Evolutionary conservation across 2,797 vertebrate species (phyloP).

Genomic region (Scolopax bukidnonensis): DNA sequence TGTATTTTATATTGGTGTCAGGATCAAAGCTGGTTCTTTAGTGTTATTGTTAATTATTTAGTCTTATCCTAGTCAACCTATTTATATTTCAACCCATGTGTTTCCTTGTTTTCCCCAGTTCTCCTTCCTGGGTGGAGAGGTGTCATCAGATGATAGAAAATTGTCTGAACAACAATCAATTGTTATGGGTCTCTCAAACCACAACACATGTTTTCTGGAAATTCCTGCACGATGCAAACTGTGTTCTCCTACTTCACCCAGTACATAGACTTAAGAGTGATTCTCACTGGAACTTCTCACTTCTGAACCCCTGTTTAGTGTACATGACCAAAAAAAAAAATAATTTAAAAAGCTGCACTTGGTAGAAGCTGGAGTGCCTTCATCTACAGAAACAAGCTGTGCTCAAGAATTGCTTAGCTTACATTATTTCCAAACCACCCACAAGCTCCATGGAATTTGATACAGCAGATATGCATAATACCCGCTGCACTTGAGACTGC

Average conservation of each 20-base stretch:
- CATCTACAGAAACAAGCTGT: constrained; percentile 64
- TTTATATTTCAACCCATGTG: too few species aligned
- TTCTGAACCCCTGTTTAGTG: background rate
- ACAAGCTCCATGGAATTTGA: constrained; percentile 69
- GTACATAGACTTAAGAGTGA: background rate
- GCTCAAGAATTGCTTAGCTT: constrained; percentile 64
- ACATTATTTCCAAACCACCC: constrained; percentile 66
- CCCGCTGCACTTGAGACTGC: constrained; percentile 65
- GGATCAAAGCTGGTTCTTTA: too few species aligned
- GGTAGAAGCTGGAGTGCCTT: constrained; percentile 40
- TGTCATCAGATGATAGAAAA: too few species aligned
- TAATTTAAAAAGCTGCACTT: background rate
- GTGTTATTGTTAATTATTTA: too few species aligned
- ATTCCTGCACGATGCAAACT: background rate
- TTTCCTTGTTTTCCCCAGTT: too few species aligned
- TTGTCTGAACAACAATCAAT: too few species aligned
- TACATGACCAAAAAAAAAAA: background rate
- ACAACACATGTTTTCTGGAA: background rate
- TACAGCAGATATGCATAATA: constrained; percentile 71
- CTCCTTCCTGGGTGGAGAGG: too few species aligned
- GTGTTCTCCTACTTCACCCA: background rate
- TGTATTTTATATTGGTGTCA: too few species aligned
- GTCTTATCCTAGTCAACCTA: too few species aligned
- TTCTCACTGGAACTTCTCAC: background rate
- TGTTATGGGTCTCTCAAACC: too few species aligned